Conservation (phyloP, 1,140 invertebrate genomes). For the Orchestia grillus region DNA sequence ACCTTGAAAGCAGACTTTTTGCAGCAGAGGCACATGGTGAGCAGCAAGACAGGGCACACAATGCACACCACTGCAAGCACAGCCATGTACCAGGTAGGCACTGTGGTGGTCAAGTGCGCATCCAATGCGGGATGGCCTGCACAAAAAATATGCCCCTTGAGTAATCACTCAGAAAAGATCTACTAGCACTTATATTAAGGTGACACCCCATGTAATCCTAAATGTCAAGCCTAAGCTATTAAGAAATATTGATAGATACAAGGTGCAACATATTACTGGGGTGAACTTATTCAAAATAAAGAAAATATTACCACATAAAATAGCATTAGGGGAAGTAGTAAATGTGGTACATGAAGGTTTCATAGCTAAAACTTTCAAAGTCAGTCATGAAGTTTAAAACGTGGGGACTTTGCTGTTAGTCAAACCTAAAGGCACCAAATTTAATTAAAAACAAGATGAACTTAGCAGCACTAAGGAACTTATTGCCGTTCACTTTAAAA, state of each 20-base stretch:
- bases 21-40: conserved; percentile 42
- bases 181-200: neutral
- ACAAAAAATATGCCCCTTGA: neutral
- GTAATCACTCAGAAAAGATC: neutral
- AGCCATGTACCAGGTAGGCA: neutral
- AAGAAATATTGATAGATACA: neutral
- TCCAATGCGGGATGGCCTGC: neutral
- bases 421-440: too few species aligned
- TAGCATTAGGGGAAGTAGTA: neutral
- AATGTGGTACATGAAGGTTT: neutral
- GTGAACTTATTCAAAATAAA: neutral
- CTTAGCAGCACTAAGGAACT: too few species aligned
- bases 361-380: neutral
- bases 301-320: neutral
- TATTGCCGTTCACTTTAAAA: too few species aligned
- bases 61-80: conserved; percentile 13
- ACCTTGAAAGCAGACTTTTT: conserved; percentile 20
- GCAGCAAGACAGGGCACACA: conserved; percentile 24
- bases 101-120: neutral
- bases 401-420: too few species aligned
- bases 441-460: too few species aligned
- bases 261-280: neutral
- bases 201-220: too few species aligned
- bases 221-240: too few species aligned
- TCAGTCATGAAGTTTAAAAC: too few species aligned